These are phyloP conservation scores for Chironomus tentans DNA, from an alignment of 2,888 invertebrate species.

Conservation along the genomic window DNA sequence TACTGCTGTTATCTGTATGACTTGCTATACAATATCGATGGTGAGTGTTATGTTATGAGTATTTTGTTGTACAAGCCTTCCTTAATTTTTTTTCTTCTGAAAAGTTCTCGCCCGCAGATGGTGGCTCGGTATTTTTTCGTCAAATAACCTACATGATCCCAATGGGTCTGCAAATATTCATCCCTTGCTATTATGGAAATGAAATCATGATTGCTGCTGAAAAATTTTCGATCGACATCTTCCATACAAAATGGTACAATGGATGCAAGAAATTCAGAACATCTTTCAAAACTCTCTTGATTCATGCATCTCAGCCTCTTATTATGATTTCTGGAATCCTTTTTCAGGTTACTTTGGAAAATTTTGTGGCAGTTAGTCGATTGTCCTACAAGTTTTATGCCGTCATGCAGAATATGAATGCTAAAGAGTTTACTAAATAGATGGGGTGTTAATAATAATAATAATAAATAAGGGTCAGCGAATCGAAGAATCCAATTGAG, in stretches of 20 bases:
- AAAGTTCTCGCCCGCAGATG: background rate
- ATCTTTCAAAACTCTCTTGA: background rate
- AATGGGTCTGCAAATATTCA: background rate
- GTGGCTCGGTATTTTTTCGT: background rate
- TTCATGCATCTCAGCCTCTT: background rate
- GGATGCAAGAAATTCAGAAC: background rate
- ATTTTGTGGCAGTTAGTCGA: background rate
- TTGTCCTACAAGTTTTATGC: background rate
- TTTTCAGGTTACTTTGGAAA: background rate
- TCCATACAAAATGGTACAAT: background rate
- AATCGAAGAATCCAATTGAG: no score
- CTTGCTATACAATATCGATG: background rate
- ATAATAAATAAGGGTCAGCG: no score
- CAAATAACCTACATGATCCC: background rate
- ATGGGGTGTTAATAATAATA: no score
- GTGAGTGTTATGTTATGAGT: background rate
- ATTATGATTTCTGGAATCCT: background rate
- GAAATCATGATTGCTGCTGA: background rate
- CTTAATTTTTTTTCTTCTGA: no score
- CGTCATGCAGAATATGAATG: background rate
- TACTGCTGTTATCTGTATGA: background rate
- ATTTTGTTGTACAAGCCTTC: no score
- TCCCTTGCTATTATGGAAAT: background rate
- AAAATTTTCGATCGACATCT: background rate
- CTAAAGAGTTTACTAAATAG: no score